Evolutionary conservation across 2,113 vertebrate species (phyloP), one percentile per base, ranked within the genome.

Genomic region (Pseudolaguvia tuberculata): DNA sequence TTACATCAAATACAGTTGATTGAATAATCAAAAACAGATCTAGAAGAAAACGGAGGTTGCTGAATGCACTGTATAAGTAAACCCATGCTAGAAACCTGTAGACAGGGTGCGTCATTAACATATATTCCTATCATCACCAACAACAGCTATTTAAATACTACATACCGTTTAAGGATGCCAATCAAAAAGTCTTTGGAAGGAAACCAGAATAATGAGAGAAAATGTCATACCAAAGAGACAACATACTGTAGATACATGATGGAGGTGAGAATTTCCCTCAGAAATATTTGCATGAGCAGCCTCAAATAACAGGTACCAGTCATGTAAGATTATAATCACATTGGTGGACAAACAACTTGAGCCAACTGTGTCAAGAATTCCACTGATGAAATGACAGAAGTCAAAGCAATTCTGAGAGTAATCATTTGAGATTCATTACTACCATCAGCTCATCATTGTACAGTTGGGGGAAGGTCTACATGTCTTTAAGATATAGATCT

Each of bases 401-500:
- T 7, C 39, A 21, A 17, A 23, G 21, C 23, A 35, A 23, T 17
- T 2, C 11, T 11, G 21, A 12, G 21, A 6, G 25, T 50, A 65
- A 13, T 55, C 63, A 53, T 25, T n/a, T 39, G 14, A 42, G 48
- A 73, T 63, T 62, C 11, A 53, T 65, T 53, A 42, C n/a, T 55
- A n/a, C 20, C 39, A 53, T 15, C 4, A 18, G 39, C 58, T 23
- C 6, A 23, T 14, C 51, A 53, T 12, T 48, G 9, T 62, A 52
- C 8, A 25, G 27, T 20, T 5, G 23, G 20, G 14, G 20, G 27
- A 29, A 29, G 56, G 21, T 18, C n/a, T 25, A 45, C 58, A 50
- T 29, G 62, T 47, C 45, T 66, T 66, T 42, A 56, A 29, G 52
- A 45, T 50, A 56, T 35, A 35, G 62, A 75, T 75, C 51, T 56